Conservation (phyloP, 2,888 invertebrate species). For the Coleophora deauratella region DNA sequence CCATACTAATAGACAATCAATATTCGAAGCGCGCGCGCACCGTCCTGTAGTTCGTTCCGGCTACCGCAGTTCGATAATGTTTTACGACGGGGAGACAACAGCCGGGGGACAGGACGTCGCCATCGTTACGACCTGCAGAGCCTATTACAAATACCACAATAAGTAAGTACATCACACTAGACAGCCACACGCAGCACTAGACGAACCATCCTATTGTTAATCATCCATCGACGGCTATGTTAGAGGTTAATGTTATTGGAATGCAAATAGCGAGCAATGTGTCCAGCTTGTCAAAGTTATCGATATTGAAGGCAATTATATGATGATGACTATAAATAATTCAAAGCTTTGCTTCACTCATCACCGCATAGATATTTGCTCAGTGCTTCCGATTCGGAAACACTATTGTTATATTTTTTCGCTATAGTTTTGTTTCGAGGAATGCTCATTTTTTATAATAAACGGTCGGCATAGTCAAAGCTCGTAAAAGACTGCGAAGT, state of each 20-base stretch:
- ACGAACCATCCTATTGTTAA: constrained; percentile 41
- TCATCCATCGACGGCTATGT: constrained; percentile 48
- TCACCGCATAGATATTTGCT: too few species aligned
- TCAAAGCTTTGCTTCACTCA: constrained; percentile 37
- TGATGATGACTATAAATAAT: constrained; percentile 49
- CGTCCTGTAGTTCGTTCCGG: constrained; percentile 74
- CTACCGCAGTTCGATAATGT: constrained; percentile 74
- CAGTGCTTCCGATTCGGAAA: constrained; percentile 72
- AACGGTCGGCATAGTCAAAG: too few species aligned
- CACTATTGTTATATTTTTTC: constrained; percentile 34
- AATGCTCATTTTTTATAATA: too few species aligned
- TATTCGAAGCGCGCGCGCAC: constrained; percentile 63
- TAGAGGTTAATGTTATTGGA: constrained; percentile 29
- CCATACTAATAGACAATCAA: constrained; percentile 72
- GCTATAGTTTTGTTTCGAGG: too few species aligned
- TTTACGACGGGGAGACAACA: constrained; percentile 63
- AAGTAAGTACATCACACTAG: constrained; percentile 38
- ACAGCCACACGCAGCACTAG: constrained; percentile 41
- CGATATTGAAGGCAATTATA: too few species aligned
- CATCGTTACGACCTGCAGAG: constrained; percentile 68
- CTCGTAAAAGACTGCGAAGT: too few species aligned
- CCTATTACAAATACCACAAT: constrained; percentile 69
- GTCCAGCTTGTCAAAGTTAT: constrained; percentile 17
- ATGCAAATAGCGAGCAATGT: constrained; percentile 44
- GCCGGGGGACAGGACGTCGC: constrained; percentile 70